Percentiles rank a stretch among this genome's conserved stretches.
These are phyloP conservation scores for Allolobophora icterica DNA, from an alignment of 2,888 invertebrate species.

Conservation along the genomic window DNA sequence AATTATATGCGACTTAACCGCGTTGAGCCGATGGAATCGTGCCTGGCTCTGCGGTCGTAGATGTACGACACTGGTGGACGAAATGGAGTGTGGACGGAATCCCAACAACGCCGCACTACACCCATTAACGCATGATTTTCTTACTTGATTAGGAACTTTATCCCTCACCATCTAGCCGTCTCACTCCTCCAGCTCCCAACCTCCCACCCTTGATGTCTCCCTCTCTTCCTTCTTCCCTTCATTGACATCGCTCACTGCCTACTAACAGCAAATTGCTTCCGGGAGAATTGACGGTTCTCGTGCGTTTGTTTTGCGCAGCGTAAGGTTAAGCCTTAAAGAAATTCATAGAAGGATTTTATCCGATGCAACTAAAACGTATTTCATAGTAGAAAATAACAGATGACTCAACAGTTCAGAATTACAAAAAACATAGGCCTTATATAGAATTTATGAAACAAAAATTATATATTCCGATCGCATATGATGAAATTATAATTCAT, in stretches of 20 bases:
- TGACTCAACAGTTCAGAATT: too few species aligned
- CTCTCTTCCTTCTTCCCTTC: neutral
- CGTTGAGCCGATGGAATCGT: neutral
- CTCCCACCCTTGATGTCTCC: neutral
- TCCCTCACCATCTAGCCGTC: neutral
- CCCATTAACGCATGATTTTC: neutral
- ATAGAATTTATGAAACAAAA: too few species aligned
- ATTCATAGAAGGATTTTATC: too few species aligned
- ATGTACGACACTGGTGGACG: neutral
- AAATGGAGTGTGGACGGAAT: neutral
- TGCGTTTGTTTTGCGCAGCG: too few species aligned
- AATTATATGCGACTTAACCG: neutral
- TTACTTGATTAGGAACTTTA: slow-evolving; percentile 11
- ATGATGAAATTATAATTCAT: too few species aligned
- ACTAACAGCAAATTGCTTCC: neutral
- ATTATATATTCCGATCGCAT: too few species aligned
- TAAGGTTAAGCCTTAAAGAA: too few species aligned
- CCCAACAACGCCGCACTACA: neutral
- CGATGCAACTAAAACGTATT: too few species aligned
- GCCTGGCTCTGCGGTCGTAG: neutral
- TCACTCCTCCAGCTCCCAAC: neutral
- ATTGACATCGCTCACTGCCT: neutral
- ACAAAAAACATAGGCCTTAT: too few species aligned
- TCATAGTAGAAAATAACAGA: too few species aligned
- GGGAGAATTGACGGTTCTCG: neutral